A percentile compares a stretch with the other conserved stretches of the same genome.
phyloP scores from a whole-genome alignment of 2,797 vertebrate genomes.

The Sparus aurata region DNA sequence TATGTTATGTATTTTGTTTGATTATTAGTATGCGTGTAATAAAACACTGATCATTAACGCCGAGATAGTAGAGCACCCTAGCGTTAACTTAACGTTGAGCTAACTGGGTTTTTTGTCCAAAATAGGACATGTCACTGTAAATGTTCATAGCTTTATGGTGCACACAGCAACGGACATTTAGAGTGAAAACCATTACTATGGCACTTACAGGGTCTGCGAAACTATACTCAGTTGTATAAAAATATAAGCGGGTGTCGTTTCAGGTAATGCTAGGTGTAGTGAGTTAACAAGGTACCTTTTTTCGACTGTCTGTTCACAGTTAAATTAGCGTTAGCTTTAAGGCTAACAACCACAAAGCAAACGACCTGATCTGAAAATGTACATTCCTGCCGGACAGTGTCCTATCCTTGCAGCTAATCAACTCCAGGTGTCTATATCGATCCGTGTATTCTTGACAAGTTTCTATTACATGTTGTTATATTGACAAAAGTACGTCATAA shows the following conservation, averaged over 20 bases:
- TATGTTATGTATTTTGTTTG: no score
- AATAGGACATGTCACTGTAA: no score
- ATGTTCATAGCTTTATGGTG: no score
- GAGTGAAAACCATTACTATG: no score
- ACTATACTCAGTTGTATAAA: not conserved
- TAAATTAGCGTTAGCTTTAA: conserved; percentile 39
- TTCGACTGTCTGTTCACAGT: not conserved
- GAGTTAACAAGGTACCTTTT: conserved; percentile 7
- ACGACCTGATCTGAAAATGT: not conserved
- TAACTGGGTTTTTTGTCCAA: no score
- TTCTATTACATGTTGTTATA: not conserved
- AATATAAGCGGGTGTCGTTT: not conserved
- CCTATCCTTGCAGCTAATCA: rapidly evolving
- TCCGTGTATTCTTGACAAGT: rapidly evolving
- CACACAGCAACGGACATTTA: no score
- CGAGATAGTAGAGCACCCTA: no score
- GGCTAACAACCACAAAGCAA: conserved; percentile 30
- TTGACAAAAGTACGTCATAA: not conserved
- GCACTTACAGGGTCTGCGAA: no score
- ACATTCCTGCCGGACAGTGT: rapidly evolving
- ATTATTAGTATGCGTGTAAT: no score
- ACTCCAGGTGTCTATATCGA: rapidly evolving
- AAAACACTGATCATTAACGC: no score
- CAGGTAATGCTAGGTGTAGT: not conserved
- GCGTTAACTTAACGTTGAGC: no score